Base-by-base conservation (phyloP, 2,797 vertebrate genomes). In the Oophaga sylvatica region DNA sequence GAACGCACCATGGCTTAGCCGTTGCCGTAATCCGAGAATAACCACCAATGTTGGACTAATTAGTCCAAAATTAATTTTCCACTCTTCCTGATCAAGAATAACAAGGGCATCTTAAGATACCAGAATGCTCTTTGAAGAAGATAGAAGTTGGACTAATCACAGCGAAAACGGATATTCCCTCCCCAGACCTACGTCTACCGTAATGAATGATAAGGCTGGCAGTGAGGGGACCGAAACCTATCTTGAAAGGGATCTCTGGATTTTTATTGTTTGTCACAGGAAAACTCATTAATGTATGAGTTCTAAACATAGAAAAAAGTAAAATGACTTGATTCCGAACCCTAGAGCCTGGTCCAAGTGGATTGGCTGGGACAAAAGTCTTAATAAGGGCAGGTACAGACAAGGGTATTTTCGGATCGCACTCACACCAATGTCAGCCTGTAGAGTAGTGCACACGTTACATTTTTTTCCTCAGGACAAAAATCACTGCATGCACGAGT, bases 31-130 rank as follows among this genome's bases (percentile, higher is more conserved):
- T 94, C 93, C 94, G 96, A 99, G 93, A 91, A 95, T 92, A 88
- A 94, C 90, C 89, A 78, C 93, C 94, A 92, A 93, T 92, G 93
- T 92, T 94, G 89, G 91, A 89, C 92, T 97, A 96, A 97, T 97
- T 97, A 97, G 96, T 90, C 95, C 93, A 95, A 96, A 96, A 97
- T 97, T 94, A 96, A 95, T 96, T 97, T 98, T 98, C 97, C 96
- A 94, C 94, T 95, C 94, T 94, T 91, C 93, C 93, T 92, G 91
- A 90, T 86, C 89, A 88, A 90, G 88, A 90, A 95, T 93, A 95
- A 95, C 90, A 92, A 89, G 26, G 70, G 60, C 26, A 92, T 87
- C 92, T 91, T 90, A 91, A 90, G 91, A 94, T 92, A 94, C 92
- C 92, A 90, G 87, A 87, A 71, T 0, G 7, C 0, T 0, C 79